Base-by-base conservation (phyloP, 2,888 invertebrate species). In the Synergus umbraculus region DNA sequence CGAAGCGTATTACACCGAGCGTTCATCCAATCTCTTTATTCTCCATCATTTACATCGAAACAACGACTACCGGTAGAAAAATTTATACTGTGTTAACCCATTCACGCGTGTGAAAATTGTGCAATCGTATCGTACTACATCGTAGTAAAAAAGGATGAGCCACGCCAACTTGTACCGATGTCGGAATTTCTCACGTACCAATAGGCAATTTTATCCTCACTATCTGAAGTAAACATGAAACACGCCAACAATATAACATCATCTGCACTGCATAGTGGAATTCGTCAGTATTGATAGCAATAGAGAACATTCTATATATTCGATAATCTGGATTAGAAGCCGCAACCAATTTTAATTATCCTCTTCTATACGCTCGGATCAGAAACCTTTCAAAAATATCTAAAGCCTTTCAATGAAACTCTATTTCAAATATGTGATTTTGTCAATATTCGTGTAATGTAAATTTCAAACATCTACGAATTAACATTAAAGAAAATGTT, bases 41-140 rank as follows among this genome's bases (percentile, higher is more conserved):
- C 41, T 12, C 29, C 73, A n/a, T 73, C 54, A 54, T 73, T 49
- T 37, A 49, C 37, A 69, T 46, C 22, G 18, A 46, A 73, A 54
- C 29, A 49, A 54, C 22, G 49, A 54, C 54, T 73, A 54, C 73
- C 54, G 73, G 29, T 54, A 49, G n/a, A 54, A 73, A 73, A 73
- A 54, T 1, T 73, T 73, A 73, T 73, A 73, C 43, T 29, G 43
- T 8, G 78, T 77, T 79, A 79, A 78, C 79, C 82, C 81, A 84
- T 77, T 86, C 83, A 78, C 83, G 83, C 84, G 84, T 85, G 85
- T 82, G 85, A 86, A 86, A 86, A 82, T 77, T 76, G 69, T 73
- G 44, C 66, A 79, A 76, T 79, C 63, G 77, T 76, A 60, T 63
- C 73, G 60, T n/a, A 65, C 46, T 78, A 76, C 46, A 58, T 49